Percentiles rank a stretch among this genome's conserved stretches.
These are phyloP conservation scores for Apostichopus japonicus DNA, from an alignment of 35 echinoderm and acorn worm genomes.

Conservation along the genomic window DNA sequence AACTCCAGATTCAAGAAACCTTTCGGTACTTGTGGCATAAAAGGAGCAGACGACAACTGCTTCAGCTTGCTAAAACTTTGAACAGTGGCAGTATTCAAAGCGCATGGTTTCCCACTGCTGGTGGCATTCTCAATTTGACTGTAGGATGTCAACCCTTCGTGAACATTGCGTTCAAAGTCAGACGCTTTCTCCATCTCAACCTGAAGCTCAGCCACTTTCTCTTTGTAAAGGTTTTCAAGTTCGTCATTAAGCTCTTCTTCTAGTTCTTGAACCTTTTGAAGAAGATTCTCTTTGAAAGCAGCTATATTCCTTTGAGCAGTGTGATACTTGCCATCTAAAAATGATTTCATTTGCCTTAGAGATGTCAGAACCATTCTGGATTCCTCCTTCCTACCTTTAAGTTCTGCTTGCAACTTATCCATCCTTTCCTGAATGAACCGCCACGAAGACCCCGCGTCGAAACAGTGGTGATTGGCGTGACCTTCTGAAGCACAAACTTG, in stretches of 20 bases:
- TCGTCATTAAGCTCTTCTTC: slow-evolving; percentile 26
- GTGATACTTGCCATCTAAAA: slow-evolving; percentile 48
- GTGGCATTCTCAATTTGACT: slow-evolving; percentile 44
- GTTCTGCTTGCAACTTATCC: slow-evolving; percentile 33
- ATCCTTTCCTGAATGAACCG: slow-evolving; percentile 37
- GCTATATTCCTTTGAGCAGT: slow-evolving; percentile 37
- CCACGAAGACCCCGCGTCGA: slow-evolving; percentile 45
- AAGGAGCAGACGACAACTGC: not conserved
- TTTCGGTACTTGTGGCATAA: slow-evolving; percentile 15
- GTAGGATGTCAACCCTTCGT: slow-evolving; percentile 6
- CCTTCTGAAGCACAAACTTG: slow-evolving; percentile 40
- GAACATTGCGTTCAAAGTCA: slow-evolving; percentile 36
- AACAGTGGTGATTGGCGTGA: slow-evolving; percentile 34
- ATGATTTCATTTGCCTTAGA: slow-evolving; percentile 46
- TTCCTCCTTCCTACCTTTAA: slow-evolving; percentile 40
- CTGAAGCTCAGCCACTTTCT: slow-evolving; percentile 25
- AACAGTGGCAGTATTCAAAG: slow-evolving; percentile 8
- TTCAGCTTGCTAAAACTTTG: slow-evolving; percentile 35
- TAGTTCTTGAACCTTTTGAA: slow-evolving; percentile 34
- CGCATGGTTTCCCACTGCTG: slow-evolving; percentile 44
- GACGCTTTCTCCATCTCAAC: slow-evolving; percentile 37
- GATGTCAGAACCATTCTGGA: slow-evolving; percentile 30
- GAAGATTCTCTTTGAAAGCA: slow-evolving; percentile 25
- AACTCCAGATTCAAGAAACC: slow-evolving; percentile 40
- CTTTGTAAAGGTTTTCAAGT: slow-evolving; percentile 36